A percentile compares a stretch with the other conserved stretches of the same genome.
Conservation (phyloP, 2,113 vertebrate species). For the Clinocottus analis region DNA sequence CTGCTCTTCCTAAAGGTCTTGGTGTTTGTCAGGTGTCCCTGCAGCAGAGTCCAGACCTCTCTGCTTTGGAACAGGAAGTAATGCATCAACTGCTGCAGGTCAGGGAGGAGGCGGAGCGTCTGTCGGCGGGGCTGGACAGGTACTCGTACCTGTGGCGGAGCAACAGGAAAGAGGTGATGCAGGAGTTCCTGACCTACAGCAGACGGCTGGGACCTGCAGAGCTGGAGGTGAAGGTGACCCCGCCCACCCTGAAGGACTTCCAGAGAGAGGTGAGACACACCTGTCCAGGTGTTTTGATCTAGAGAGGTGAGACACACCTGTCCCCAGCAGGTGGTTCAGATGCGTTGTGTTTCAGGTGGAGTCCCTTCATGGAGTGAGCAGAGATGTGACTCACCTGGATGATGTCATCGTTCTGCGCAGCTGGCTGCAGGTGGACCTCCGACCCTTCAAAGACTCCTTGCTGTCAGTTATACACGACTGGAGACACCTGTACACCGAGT, state of each 20-base stretch:
- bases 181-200: constrained; percentile 58
- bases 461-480: constrained; percentile 36
- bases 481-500: constrained; percentile 50
- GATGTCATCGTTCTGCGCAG: constrained; percentile 21
- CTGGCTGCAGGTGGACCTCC: constrained; percentile 58
- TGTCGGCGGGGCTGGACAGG: constrained; percentile 26
- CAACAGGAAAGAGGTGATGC: constrained; percentile 19
- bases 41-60: constrained; percentile 24
- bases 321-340: constrained; percentile 25
- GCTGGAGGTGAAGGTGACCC: not conserved
- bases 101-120: constrained; percentile 37
- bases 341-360: constrained; percentile 23
- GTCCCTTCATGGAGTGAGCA: not conserved
- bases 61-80: constrained; percentile 43
- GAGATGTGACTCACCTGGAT: constrained; percentile 37
- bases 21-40: constrained; percentile 29
- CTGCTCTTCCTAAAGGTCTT: not conserved
- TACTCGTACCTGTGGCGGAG: constrained; percentile 57
- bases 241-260: constrained; percentile 58
- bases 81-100: constrained; percentile 29
- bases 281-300: not conserved
- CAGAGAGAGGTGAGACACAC: constrained; percentile 47
- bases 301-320: not conserved
- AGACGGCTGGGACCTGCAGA: constrained; percentile 34
- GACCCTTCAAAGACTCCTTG: constrained; percentile 45